Percentiles rank a stretch among this genome's conserved stretches.
Evolutionary conservation across 2,113 vertebrate genomes (phyloP).

Genomic region (Mormyrus lacerda): DNA sequence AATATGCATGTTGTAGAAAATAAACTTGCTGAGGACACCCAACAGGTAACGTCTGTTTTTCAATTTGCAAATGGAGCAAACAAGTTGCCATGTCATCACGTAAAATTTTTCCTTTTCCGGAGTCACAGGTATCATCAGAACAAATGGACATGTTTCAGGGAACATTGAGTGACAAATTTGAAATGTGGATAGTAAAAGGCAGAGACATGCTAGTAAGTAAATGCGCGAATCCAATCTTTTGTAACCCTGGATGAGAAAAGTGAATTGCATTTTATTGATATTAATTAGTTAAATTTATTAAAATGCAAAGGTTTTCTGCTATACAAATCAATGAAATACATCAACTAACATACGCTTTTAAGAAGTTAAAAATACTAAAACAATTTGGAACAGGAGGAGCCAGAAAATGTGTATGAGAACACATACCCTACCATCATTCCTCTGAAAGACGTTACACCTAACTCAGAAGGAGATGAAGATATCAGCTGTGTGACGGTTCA

Average conservation of each 20-base stretch:
- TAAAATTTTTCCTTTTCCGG: background rate
- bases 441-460: conserved; percentile 51
- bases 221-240: background rate
- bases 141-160: conserved; percentile 49
- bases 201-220: conserved; percentile 52
- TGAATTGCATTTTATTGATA: background rate
- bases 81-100: background rate
- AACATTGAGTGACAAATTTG: conserved; percentile 46
- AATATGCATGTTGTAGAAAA: conserved; percentile 65
- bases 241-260: background rate
- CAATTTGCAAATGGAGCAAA: background rate
- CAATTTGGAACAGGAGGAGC: conserved; percentile 51
- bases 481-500: conserved; percentile 56
- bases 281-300: background rate
- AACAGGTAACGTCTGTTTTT: conserved; percentile 44
- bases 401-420: conserved; percentile 57
- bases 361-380: background rate
- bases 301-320: background rate
- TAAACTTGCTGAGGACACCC: conserved; percentile 41
- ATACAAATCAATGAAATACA: background rate
- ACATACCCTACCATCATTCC: conserved; percentile 58
- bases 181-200: conserved; percentile 48
- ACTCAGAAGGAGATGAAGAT: conserved; percentile 33
- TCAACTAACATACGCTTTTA: background rate
- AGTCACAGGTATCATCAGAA: conserved; percentile 41